A percentile compares a stretch with the other conserved stretches of the same genome.
Evolutionary conservation across 1,140 invertebrate genomes (phyloP).

Genomic region (Caenorhabditis tropicalis): DNA sequence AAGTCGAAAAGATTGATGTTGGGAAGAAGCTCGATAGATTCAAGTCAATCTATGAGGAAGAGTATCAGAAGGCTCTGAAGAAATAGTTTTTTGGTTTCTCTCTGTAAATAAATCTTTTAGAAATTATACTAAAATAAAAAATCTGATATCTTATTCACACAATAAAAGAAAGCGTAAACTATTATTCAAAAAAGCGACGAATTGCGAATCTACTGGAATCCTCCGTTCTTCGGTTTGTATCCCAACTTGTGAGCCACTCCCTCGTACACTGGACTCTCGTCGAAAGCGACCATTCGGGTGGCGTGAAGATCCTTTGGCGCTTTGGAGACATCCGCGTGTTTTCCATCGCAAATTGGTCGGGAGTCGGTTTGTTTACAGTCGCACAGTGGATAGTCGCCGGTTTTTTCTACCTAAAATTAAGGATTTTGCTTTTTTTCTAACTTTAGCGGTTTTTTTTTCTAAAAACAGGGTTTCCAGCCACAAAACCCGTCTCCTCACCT

Average conservation of each 20-base stretch:
- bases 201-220: constrained; percentile 50
- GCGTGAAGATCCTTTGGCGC: constrained; percentile 22
- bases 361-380: constrained; percentile 94
- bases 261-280: constrained; percentile 56
- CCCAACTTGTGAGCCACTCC: constrained; percentile 60
- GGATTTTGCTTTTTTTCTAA: background rate
- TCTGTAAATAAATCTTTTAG: background rate
- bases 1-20: background rate
- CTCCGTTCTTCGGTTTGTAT: constrained; percentile 58
- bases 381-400: constrained; percentile 92
- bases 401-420: constrained; percentile 78
- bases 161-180: background rate
- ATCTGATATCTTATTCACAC: background rate
- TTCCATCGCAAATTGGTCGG: constrained; percentile 94
- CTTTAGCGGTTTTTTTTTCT: background rate
- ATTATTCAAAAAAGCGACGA: background rate
- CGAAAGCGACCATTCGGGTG: constrained; percentile 51
- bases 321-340: constrained; percentile 76
- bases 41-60: constrained; percentile 42
- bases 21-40: background rate
- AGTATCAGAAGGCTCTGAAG: constrained; percentile 52
- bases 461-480: no score
- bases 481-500: constrained; percentile 51
- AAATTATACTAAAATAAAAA: background rate
- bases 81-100: background rate